Evolutionary conservation across 1,140 invertebrate genomes (phyloP), one percentile per base, ranked within the genome.

Genomic region (Neuroterus valhalla): DNA sequence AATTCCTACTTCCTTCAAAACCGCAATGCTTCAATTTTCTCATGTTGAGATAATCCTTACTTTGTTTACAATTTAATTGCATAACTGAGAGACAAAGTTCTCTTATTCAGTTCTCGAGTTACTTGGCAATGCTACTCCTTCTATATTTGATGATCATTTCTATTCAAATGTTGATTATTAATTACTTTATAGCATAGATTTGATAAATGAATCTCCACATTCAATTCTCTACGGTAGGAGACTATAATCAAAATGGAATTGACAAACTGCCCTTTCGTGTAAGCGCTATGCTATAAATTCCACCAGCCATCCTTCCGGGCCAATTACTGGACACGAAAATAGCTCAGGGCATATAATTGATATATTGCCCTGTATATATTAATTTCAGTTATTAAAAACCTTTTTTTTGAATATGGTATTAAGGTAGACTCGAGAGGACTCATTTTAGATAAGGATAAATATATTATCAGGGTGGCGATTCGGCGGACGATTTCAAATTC

Each of bases 1-100:
- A 62, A 62, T 62, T 62, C 31, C 55, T 62, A 62, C 26, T 62
- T 38, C 55, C 26, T 62, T 38, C 55, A n/a, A 62, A 62, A 62
- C 55, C 55, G 14, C 55, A 62, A 26, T 62, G 55, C 55, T 31
- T 62, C 55, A 26, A 62, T 62, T 38, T 62, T 62, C 55, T 62
- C 55, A 26, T 62, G 23, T 62, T 14, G 2, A 5, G 4, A 31
- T 21, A 15, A 38, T 26, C 31, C 55, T 12, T 4, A 62, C 23
- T 52, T 52, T 52, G 23, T 52, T 12, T n/a, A 26, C n/a, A 62
- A 23, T 62, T 62, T 12, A 38, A 62, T 62, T 62, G 55, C 55
- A 62, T 62, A 31, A 23, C 23, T 31, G 23, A 38, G 31, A 62
- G 26, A 15, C 14, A n/a, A 15, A 23, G 15, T 62, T 31, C 15